These are phyloP conservation scores for Apodemia hepburni DNA, from an alignment of 2,888 invertebrate species.

Conservation along the genomic window DNA sequence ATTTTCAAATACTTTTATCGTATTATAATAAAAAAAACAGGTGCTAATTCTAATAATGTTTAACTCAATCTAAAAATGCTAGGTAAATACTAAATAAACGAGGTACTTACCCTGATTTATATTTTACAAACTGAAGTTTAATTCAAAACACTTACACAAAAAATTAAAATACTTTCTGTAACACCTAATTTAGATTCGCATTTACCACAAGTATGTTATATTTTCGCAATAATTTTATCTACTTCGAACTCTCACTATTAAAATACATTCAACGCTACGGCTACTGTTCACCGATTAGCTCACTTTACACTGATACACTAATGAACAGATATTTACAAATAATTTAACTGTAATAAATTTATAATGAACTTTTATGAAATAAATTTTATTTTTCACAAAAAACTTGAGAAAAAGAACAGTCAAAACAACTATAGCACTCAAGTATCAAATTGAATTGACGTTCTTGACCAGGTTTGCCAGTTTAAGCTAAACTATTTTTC, in stretches of 20 bases:
- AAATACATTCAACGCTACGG: conserved; percentile 24
- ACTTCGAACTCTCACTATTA: conserved; percentile 11
- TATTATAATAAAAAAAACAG: neutral
- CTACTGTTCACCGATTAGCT: conserved; percentile 29
- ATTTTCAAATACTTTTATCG: neutral
- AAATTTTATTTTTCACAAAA: conserved; percentile 10
- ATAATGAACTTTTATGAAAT: neutral
- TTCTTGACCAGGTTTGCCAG: neutral
- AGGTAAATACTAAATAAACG: neutral
- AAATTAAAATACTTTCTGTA: conserved; percentile 2
- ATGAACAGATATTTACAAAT: neutral
- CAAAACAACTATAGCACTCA: conserved; percentile 10
- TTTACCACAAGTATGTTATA: conserved; percentile 1
- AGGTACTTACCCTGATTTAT: neutral
- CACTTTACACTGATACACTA: conserved; percentile 16
- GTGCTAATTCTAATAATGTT: neutral
- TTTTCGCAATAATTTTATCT: conserved; percentile 14
- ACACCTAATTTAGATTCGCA: conserved; percentile 2
- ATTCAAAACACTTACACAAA: neutral
- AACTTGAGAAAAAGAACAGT: conserved; percentile 4
- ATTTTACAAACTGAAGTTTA: neutral
- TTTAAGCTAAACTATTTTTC: neutral
- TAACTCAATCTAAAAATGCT: no score
- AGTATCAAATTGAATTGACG: neutral
- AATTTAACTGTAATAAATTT: neutral